Evolutionary conservation across 1,140 invertebrate genomes (phyloP), one percentile per base, ranked within the genome.

Genomic region (Drosophila tani): DNA sequence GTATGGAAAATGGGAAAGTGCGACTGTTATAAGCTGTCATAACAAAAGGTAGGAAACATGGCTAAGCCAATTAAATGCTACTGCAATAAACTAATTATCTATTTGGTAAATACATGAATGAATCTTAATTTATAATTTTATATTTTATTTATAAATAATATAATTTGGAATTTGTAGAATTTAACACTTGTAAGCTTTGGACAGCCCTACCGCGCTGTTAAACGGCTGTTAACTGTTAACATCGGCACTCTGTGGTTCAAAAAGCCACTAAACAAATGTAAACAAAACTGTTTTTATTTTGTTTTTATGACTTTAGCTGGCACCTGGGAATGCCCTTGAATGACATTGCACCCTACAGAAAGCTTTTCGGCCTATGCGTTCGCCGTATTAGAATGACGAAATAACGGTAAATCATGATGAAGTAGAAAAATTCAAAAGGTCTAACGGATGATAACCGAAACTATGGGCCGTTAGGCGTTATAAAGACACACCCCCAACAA

Each of bases 261-360:
- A 70, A 59, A 19, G 3, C n/a, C 3, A 41, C 19, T 19, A 19
- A 69, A 35, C 43, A 78, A 45, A 65, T 15, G 45, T 59, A 69
- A 82, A 77, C 67, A 80, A 87, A 82, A 35, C 14, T 1, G 12
- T 27, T 17, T 64, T 55, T 53, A 5, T 41, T 38, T 21, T 27
- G 14, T n/a, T 70, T 55, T 56, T 21, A 68, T 46, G 15, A 38
- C 17, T 40, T 40, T n/a, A 21, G 15, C 32, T 40, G 85, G 86
- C 73, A 77, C n/a, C 60, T 19, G 7, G 19, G 50, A 66, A 74
- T 91, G 85, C 82, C 85, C 85, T 90, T 90, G 85, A 86, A 90
- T 90, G 86, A 82, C 85, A 85, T 90, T 90, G 85, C 65, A 91
- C 86, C 86, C 85, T 90, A 85, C 85, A 49, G 11, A 17, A 24